phyloP scores from a whole-genome alignment of 2,797 vertebrate species.

The Notolabrus celidotus region DNA sequence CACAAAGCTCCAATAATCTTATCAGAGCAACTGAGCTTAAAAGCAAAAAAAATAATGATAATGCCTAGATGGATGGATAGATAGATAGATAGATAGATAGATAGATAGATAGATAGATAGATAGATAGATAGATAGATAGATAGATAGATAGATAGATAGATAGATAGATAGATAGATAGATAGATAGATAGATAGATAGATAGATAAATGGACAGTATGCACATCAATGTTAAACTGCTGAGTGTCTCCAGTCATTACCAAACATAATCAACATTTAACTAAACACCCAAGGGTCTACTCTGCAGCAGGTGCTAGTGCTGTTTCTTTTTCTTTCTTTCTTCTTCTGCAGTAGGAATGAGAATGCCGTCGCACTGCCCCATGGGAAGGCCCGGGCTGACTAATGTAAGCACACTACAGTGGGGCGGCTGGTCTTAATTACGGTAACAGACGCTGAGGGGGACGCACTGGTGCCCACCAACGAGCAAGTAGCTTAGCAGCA shows the following conservation, averaged over 20 bases:
- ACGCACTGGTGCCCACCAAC: slow-evolving; percentile 66
- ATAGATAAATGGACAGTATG: slow-evolving; percentile 18
- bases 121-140: slow-evolving; percentile 17
- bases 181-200: slow-evolving; percentile 13
- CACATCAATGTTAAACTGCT: too few relatives aligned
- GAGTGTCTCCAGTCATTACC: slow-evolving; percentile 66
- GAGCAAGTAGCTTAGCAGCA: slow-evolving; percentile 60
- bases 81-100: slow-evolving; percentile 11
- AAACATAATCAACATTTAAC: slow-evolving; percentile 80
- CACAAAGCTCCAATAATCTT: slow-evolving; percentile 12
- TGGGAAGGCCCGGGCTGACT: slow-evolving; percentile 74
- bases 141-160: slow-evolving; percentile 11
- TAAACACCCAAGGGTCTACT: slow-evolving; percentile 68
- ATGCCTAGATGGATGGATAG: slow-evolving; percentile 2
- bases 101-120: slow-evolving; percentile 10
- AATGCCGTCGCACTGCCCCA: slow-evolving; percentile 70
- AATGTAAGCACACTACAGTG: slow-evolving; percentile 70
- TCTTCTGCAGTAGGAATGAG: slow-evolving; percentile 66
- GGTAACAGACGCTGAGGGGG: slow-evolving; percentile 76
- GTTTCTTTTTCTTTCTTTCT: slow-evolving; percentile 67
- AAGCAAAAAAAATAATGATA: slow-evolving; percentile 1
- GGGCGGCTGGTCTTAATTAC: slow-evolving; percentile 79
- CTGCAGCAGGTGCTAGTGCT: slow-evolving; percentile 72
- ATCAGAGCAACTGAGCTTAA: slow-evolving; percentile 3
- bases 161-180: slow-evolving; percentile 19